These are phyloP conservation scores for Neuroterus valhalla DNA, from an alignment of 1,140 invertebrate genomes.

Conservation along the genomic window DNA sequence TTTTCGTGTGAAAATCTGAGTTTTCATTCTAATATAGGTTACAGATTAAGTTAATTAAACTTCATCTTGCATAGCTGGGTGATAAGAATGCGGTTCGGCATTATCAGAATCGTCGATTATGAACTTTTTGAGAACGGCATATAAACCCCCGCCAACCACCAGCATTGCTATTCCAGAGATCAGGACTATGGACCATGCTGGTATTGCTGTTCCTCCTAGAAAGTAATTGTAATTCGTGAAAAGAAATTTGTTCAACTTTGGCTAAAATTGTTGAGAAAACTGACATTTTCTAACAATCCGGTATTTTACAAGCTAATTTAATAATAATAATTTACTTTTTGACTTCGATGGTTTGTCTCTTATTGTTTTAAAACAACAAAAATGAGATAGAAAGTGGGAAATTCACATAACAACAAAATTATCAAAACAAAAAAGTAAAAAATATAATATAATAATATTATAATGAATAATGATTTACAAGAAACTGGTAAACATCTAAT, in stretches of 20 bases:
- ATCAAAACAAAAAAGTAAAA: too few species aligned
- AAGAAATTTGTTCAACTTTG: too few species aligned
- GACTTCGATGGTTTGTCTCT: slow-evolving; percentile 15
- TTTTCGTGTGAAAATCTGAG: slow-evolving; percentile 7
- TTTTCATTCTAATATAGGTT: not conserved
- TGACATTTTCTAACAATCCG: too few species aligned
- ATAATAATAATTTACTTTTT: slow-evolving; percentile 12
- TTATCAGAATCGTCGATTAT: slow-evolving; percentile 72
- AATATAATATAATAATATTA: too few species aligned
- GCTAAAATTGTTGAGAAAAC: too few species aligned
- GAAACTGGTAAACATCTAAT: too few species aligned
- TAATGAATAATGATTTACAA: too few species aligned
- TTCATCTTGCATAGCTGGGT: slow-evolving; percentile 68
- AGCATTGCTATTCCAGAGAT: slow-evolving; percentile 81
- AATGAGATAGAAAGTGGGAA: too few species aligned
- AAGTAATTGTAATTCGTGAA: slow-evolving; percentile 50
- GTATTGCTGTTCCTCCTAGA: slow-evolving; percentile 80
- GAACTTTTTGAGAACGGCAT: slow-evolving; percentile 80
- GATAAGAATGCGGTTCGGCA: slow-evolving; percentile 59
- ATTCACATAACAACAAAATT: too few species aligned
- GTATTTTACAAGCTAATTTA: too few species aligned
- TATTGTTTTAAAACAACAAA: too few species aligned
- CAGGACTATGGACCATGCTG: slow-evolving; percentile 83
- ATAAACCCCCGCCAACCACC: slow-evolving; percentile 80
- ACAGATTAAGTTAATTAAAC: slow-evolving; percentile 47